phyloP scores from a whole-genome alignment of 2,797 vertebrate genomes.

The Hemitrygon akajei region DNA sequence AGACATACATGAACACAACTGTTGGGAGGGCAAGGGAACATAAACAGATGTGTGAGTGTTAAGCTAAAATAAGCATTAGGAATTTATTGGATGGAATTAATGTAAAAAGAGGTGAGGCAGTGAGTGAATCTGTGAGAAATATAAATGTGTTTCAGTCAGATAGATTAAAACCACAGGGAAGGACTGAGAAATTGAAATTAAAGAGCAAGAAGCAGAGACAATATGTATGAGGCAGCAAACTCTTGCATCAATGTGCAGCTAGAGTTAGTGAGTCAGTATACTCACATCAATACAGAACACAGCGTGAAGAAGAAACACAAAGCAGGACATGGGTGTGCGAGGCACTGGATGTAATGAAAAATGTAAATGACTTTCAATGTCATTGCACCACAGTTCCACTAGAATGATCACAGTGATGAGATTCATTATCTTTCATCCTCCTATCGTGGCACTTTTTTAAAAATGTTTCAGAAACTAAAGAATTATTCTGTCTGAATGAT shows the following conservation, averaged over 20 bases:
- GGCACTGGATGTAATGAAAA: not conserved
- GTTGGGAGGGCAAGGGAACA: not conserved
- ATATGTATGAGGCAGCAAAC: not conserved
- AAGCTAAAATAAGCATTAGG: not conserved
- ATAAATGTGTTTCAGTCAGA: not conserved
- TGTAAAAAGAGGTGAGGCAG: no score
- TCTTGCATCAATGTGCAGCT: not conserved
- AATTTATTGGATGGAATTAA: not conserved
- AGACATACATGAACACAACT: no score
- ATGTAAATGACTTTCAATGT: constrained; percentile 26
- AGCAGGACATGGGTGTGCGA: not conserved
- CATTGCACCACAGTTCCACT: not conserved
- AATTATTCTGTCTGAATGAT: not conserved
- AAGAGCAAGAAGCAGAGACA: not conserved
- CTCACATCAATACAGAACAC: not conserved
- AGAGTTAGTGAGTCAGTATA: not conserved
- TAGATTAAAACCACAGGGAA: not conserved
- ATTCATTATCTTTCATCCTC: constrained; percentile 24
- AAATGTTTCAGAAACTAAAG: not conserved
- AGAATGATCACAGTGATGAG: not conserved
- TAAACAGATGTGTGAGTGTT: not conserved
- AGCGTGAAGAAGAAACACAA: not conserved
- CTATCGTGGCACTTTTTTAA: not conserved
- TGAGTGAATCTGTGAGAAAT: not conserved
- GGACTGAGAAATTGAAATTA: not conserved